These are phyloP conservation scores for Drosophila trapezifrons DNA, from an alignment of 1,140 invertebrate species.

Conservation along the genomic window DNA sequence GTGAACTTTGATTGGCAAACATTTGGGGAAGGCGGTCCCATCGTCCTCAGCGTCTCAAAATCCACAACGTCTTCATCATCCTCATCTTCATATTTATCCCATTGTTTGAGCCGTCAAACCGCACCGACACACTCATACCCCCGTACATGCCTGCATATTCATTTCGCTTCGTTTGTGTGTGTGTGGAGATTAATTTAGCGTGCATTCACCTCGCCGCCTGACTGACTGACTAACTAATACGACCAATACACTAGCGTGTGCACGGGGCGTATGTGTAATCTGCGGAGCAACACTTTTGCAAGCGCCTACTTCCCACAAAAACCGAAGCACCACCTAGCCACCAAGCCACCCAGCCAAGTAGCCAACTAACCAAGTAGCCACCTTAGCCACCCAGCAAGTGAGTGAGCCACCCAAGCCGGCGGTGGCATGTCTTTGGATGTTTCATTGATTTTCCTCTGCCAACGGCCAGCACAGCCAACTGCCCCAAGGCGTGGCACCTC, in stretches of 20 bases:
- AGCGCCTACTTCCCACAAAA: constrained; percentile 52
- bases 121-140: constrained; percentile 16
- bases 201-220: constrained; percentile 65
- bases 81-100: constrained; percentile 32
- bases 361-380: constrained; percentile 18
- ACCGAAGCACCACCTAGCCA: constrained; percentile 10
- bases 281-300: constrained; percentile 53
- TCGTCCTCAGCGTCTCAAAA: constrained; percentile 19
- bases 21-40: constrained; percentile 32
- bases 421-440: constrained; percentile 50
- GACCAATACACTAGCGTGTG: constrained; percentile 28
- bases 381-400: constrained; percentile 4
- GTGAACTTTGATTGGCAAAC: constrained; percentile 49
- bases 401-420: constrained; percentile 16
- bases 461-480: constrained; percentile 17
- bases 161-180: constrained; percentile 35
- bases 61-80: constrained; percentile 15
- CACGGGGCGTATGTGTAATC: constrained; percentile 62
- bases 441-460: constrained; percentile 56
- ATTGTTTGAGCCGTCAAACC: constrained; percentile 36
- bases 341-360: constrained; percentile 16
- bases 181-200: constrained; percentile 65
- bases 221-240: constrained; percentile 48
- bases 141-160: constrained; percentile 29
- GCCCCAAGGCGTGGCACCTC: constrained; percentile 11